Percentiles rank a stretch among this genome's conserved stretches.
These are phyloP conservation scores for Sympetrum striolatum DNA, from an alignment of 2,888 invertebrate genomes.

Conservation along the genomic window DNA sequence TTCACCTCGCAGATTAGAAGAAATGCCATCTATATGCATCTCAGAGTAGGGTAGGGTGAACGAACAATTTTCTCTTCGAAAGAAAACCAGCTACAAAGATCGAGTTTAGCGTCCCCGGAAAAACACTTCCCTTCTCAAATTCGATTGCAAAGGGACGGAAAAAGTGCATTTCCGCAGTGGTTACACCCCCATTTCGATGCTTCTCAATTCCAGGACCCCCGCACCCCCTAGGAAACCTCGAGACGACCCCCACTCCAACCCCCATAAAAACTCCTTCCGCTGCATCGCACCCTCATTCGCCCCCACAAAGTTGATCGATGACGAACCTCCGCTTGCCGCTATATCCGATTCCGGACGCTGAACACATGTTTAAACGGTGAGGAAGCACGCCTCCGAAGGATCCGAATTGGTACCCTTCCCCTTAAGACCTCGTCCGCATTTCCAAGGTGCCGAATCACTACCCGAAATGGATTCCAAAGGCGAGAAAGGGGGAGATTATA, in stretches of 20 bases:
- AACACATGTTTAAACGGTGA: slow-evolving; percentile 25
- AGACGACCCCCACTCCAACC: background rate
- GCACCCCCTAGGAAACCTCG: too few species aligned
- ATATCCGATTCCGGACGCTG: slow-evolving; percentile 11
- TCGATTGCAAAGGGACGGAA: too few species aligned
- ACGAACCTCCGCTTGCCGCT: background rate
- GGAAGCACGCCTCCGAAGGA: background rate
- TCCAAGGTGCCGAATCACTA: background rate
- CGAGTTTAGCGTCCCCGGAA: too few species aligned
- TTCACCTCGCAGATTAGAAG: too few species aligned
- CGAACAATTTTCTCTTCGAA: too few species aligned
- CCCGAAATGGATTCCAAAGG: background rate
- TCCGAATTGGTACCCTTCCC: background rate
- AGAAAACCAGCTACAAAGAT: too few species aligned
- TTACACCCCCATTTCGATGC: too few species aligned
- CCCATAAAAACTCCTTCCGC: background rate
- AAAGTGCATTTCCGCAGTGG: too few species aligned
- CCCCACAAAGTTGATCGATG: slow-evolving; percentile 3
- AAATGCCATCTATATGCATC: too few species aligned
- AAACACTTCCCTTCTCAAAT: too few species aligned
- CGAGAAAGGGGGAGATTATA: background rate
- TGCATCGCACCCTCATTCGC: background rate
- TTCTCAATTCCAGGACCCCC: too few species aligned
- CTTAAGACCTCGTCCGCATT: background rate
- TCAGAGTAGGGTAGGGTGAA: too few species aligned